Evolutionary conservation across 2,888 invertebrate species (phyloP).

Genomic region (Phlogophora meticulosa): DNA sequence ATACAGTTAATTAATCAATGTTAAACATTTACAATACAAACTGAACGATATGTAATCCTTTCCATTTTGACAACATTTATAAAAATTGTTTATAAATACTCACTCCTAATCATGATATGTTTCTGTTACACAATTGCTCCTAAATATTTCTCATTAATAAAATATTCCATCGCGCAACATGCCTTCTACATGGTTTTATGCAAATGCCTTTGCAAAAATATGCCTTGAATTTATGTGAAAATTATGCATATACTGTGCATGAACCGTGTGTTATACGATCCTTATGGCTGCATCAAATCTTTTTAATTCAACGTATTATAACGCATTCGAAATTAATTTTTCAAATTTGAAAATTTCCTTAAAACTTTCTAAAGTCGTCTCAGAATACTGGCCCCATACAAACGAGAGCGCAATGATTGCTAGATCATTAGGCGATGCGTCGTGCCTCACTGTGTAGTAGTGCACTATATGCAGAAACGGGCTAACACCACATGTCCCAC

Average conservation of each 20-base stretch:
- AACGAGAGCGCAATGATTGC: conserved; percentile 43
- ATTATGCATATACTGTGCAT: conserved; percentile 31
- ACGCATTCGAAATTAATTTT: background rate
- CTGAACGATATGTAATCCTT: conserved; percentile 51
- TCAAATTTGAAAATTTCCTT: background rate
- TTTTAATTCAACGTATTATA: background rate
- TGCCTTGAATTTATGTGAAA: conserved; percentile 30
- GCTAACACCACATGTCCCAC: conserved; percentile 45
- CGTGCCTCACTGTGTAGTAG: conserved; percentile 17
- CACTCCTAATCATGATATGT: conserved; percentile 89
- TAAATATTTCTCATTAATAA: conserved; percentile 59
- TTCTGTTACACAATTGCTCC: conserved; percentile 83
- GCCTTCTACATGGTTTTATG: conserved; percentile 35
- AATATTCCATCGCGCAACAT: conserved; percentile 57
- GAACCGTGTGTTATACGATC: conserved; percentile 15
- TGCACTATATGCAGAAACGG: conserved; percentile 20
- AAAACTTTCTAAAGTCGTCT: conserved; percentile 1
- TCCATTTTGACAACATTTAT: conserved; percentile 79
- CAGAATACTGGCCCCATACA: conserved; percentile 29
- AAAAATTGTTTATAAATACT: conserved; percentile 81
- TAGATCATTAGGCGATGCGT: conserved; percentile 49
- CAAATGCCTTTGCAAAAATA: conserved; percentile 24
- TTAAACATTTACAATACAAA: conserved; percentile 54
- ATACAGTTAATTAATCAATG: conserved; percentile 36
- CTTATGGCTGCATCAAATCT: conserved; percentile 1